phyloP scores from a whole-genome alignment of 2,113 vertebrate genomes.

The Panthera uncia region DNA sequence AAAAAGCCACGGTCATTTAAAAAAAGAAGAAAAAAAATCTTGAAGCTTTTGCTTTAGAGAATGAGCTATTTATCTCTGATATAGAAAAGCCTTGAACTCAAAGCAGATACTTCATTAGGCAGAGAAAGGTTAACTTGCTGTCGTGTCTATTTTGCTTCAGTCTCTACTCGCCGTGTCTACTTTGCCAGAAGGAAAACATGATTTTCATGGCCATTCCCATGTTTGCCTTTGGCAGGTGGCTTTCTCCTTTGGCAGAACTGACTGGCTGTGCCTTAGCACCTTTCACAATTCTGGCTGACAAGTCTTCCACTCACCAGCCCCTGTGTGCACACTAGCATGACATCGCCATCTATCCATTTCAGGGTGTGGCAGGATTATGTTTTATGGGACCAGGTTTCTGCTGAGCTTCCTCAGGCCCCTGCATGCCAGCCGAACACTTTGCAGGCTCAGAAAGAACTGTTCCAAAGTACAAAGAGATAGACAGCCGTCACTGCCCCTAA shows the following conservation, averaged over 20 bases:
- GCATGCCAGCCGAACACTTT: conserved; percentile 70
- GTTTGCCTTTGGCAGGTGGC: conserved; percentile 62
- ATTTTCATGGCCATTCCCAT: conserved; percentile 21
- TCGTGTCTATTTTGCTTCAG: not conserved
- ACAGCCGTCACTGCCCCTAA: conserved; percentile 62
- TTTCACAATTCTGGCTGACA: conserved; percentile 58
- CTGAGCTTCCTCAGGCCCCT: conserved; percentile 71
- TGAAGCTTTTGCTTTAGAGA: not conserved
- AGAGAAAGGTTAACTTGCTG: not conserved
- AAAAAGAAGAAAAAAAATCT: not conserved
- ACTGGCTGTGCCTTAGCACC: conserved; percentile 11
- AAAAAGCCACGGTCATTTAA: not conserved
- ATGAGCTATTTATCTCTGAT: not conserved
- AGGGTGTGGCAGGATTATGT: conserved; percentile 69
- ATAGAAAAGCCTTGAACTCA: not conserved
- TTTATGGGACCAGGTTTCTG: conserved; percentile 54
- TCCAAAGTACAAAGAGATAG: conserved; percentile 59
- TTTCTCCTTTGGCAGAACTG: conserved; percentile 42
- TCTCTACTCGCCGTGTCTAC: not conserved
- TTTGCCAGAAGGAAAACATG: conserved; percentile 49
- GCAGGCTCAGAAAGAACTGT: conserved; percentile 58
- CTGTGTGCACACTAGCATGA: conserved; percentile 31
- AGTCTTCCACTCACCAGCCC: conserved; percentile 32
- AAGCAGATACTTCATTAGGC: not conserved
- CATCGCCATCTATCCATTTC: conserved; percentile 40